Percentiles rank a stretch among this genome's conserved stretches.
These are phyloP conservation scores for Phorcus lineatus DNA, from an alignment of 2,888 invertebrate species.

Conservation along the genomic window DNA sequence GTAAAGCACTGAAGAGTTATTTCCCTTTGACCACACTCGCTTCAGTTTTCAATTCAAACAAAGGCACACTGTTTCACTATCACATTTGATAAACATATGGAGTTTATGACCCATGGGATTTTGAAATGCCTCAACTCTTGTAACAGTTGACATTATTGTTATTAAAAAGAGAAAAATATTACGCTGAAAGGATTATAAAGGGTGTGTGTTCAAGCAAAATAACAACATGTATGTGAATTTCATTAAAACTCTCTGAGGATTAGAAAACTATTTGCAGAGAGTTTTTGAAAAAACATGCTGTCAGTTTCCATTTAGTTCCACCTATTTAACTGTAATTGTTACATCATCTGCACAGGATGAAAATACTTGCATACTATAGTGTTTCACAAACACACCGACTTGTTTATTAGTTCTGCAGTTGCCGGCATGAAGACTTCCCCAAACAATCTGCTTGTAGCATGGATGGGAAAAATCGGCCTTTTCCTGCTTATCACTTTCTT, in stretches of 20 bases:
- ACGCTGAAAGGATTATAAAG: neutral
- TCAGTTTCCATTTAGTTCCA: slow-evolving; percentile 13
- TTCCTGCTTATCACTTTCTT: neutral
- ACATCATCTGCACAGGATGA: neutral
- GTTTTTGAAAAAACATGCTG: neutral
- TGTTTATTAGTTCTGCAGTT: slow-evolving; percentile 6
- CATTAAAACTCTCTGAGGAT: neutral
- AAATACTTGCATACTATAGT: slow-evolving; percentile 7
- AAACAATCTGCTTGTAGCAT: neutral
- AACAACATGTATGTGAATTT: neutral
- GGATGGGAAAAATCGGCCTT: neutral
- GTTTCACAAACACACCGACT: neutral
- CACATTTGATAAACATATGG: too few relatives aligned
- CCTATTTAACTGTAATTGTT: slow-evolving; percentile 3
- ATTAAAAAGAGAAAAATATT: neutral
- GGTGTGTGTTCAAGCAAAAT: neutral
- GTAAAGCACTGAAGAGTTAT: neutral
- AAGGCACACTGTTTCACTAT: too few relatives aligned
- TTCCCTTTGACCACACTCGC: neutral
- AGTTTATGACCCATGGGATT: too few relatives aligned
- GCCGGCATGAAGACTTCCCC: neutral
- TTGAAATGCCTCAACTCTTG: neutral
- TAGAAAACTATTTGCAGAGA: neutral
- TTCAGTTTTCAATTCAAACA: too few relatives aligned
- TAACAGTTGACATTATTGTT: neutral